A percentile compares a stretch with the other conserved stretches of the same genome.
Conservation (phyloP, 2,888 invertebrate species). For the Incurvaria masculella region DNA sequence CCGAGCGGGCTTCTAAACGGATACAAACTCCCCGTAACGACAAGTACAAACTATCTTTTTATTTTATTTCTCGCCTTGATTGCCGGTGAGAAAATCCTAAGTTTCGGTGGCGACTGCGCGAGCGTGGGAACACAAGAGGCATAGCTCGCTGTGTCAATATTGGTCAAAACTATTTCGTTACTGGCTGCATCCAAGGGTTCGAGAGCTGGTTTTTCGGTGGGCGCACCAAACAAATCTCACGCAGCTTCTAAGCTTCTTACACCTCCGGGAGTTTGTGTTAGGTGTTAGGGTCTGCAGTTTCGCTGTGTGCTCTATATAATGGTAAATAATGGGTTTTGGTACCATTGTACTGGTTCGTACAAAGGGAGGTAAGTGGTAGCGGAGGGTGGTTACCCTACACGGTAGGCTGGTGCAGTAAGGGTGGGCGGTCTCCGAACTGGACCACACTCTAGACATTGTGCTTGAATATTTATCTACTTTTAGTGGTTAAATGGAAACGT, state of each 20-base stretch:
- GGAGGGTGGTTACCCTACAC: background rate
- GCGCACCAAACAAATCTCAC: constrained; percentile 32
- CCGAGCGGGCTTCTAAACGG: constrained; percentile 22
- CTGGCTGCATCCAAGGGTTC: constrained; percentile 20
- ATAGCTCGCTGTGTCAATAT: background rate
- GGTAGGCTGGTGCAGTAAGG: too few species aligned
- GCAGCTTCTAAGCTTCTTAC: constrained; percentile 40
- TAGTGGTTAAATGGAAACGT: too few species aligned
- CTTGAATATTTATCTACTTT: background rate
- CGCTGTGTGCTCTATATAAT: constrained; percentile 32
- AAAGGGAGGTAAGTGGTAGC: background rate
- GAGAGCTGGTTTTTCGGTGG: constrained; percentile 33
- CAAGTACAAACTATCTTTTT: constrained; percentile 28
- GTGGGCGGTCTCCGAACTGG: background rate
- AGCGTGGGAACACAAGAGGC: background rate
- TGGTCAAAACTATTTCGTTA: background rate
- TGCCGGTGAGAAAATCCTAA: constrained; percentile 38
- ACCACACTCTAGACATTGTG: background rate
- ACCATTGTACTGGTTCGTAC: background rate
- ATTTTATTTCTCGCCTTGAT: constrained; percentile 23
- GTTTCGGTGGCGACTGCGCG: background rate
- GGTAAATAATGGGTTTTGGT: constrained; percentile 48
- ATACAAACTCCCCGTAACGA: constrained; percentile 11
- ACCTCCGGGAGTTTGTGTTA: constrained; percentile 50
- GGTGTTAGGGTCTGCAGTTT: constrained; percentile 40